These are phyloP conservation scores for Rhineura floridana DNA, from an alignment of 2,113 vertebrate species.

Conservation along the genomic window DNA sequence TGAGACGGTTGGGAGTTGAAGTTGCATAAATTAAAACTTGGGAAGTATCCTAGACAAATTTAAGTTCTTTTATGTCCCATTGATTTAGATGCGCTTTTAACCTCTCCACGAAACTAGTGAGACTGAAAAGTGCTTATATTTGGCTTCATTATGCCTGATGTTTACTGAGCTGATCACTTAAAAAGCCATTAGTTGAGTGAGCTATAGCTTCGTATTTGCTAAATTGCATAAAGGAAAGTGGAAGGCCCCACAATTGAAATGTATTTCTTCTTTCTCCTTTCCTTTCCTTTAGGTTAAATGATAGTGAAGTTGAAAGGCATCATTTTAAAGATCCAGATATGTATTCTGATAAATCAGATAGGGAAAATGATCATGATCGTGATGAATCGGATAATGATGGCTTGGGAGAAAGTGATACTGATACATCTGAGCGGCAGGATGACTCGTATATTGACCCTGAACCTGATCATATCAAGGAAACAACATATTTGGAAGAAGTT, in stretches of 20 bases:
- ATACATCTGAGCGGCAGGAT: slow-evolving; percentile 95
- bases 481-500: slow-evolving; percentile 88
- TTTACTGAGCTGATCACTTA: background rate
- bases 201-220: background rate
- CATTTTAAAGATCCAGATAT: slow-evolving; percentile 94
- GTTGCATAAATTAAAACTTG: background rate
- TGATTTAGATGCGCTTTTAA: background rate
- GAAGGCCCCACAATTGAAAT: background rate
- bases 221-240: background rate
- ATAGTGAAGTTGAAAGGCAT: slow-evolving; percentile 87
- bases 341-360: slow-evolving; percentile 97
- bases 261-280: slow-evolving; percentile 18
- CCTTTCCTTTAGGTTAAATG: slow-evolving; percentile 89
- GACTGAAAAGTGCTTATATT: background rate
- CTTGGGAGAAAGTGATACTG: slow-evolving; percentile 93
- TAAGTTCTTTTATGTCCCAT: background rate
- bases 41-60: background rate
- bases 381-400: slow-evolving; percentile 96
- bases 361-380: slow-evolving; percentile 92
- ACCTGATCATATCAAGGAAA: slow-evolving; percentile 87
- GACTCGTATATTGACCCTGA: slow-evolving; percentile 91
- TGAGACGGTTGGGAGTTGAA: background rate
- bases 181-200: background rate
- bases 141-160: background rate
- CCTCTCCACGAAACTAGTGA: background rate